These are phyloP conservation scores for Bradypodion ventrale DNA, from an alignment of 2,797 vertebrate genomes.

Conservation along the genomic window DNA sequence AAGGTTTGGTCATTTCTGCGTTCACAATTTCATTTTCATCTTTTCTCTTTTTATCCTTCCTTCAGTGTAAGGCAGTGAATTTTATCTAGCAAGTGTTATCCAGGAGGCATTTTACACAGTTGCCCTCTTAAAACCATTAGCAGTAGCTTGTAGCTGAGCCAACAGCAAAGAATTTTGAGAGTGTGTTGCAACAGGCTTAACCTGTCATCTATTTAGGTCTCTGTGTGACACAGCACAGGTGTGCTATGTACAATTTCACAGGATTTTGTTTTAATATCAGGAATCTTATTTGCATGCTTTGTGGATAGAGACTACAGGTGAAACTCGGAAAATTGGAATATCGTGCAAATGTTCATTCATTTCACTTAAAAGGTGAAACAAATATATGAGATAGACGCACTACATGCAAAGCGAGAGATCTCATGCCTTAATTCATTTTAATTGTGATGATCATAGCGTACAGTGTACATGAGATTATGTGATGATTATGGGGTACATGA, in stretches of 20 bases:
- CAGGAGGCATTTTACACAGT: conserved; percentile 45
- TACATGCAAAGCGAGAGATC: too few relatives aligned
- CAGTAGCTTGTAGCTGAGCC: conserved; percentile 55
- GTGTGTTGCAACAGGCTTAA: conserved; percentile 28
- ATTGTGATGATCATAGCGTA: too few relatives aligned
- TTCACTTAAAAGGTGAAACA: too few relatives aligned
- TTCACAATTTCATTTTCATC: background rate
- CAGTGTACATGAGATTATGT: too few relatives aligned
- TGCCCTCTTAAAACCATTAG: conserved; percentile 64
- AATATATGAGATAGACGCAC: too few relatives aligned
- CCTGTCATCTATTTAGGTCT: conserved; percentile 31
- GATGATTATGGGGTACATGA: too few relatives aligned
- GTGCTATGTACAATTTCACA: background rate
- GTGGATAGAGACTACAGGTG: background rate
- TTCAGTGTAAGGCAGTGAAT: conserved; percentile 25
- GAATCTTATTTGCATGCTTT: background rate
- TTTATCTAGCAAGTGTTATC: conserved; percentile 29
- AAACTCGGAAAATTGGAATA: too few relatives aligned
- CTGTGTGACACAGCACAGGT: background rate
- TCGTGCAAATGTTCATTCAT: too few relatives aligned
- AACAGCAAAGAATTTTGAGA: conserved; percentile 56
- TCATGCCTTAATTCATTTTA: too few relatives aligned
- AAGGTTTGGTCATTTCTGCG: background rate
- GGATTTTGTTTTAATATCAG: background rate
- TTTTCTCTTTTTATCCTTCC: conserved; percentile 18